phyloP scores from a whole-genome alignment of 2,113 vertebrate species.

The Oceanodroma tethys region DNA sequence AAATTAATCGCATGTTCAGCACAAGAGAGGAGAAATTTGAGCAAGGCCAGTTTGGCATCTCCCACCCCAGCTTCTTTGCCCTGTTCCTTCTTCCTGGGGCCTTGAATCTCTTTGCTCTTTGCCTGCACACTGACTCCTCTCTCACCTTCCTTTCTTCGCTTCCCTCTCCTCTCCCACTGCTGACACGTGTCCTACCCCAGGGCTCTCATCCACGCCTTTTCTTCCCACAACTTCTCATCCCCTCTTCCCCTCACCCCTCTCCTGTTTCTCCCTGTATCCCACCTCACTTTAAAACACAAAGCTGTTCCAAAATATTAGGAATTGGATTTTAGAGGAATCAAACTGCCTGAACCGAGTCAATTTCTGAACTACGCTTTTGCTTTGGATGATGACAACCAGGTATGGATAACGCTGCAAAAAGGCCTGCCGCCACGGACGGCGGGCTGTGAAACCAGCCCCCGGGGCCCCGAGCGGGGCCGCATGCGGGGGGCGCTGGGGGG shows the following conservation, averaged over 20 bases:
- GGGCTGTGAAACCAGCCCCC: not conserved
- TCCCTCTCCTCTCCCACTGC: not conserved
- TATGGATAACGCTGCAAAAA: not conserved
- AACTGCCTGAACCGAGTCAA: rapidly evolving
- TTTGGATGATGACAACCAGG: not conserved
- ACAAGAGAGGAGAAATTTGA: not conserved
- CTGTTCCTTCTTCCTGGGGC: not conserved
- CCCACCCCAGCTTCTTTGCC: not conserved
- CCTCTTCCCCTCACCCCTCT: not conserved
- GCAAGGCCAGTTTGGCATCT: not conserved
- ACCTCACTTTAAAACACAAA: not conserved
- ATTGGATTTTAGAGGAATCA: not conserved
- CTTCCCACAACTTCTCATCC: not conserved
- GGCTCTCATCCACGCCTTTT: not conserved
- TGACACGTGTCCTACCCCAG: not conserved
- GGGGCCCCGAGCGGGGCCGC: not conserved
- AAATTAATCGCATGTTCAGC: not conserved
- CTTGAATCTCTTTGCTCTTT: not conserved
- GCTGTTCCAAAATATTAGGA: not conserved
- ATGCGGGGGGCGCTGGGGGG: no score
- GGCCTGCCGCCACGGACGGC: not conserved
- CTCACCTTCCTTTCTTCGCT: not conserved
- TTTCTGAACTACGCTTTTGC: not conserved
- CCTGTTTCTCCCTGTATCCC: not conserved
- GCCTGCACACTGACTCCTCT: no score